A percentile compares a stretch with the other conserved stretches of the same genome.
Evolutionary conservation across 2,797 vertebrate genomes (phyloP).

Genomic region (Gymnocypris eckloni): DNA sequence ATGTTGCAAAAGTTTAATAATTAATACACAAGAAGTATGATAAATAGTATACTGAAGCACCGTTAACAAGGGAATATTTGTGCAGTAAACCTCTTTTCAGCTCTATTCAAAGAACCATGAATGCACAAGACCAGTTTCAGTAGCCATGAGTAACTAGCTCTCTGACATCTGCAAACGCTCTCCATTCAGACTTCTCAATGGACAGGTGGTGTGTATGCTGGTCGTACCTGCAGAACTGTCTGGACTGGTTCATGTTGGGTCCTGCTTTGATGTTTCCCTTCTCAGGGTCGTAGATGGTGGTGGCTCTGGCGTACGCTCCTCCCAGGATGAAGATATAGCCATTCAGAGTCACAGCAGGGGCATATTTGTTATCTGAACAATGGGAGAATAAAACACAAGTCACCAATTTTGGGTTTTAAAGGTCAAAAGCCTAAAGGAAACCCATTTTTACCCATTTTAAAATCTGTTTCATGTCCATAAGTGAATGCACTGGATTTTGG

Average conservation of each 20-base stretch:
- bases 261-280: conserved; percentile 99
- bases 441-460: background rate
- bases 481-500: background rate
- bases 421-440: background rate
- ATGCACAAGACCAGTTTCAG: background rate
- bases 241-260: conserved; percentile 99
- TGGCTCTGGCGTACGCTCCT: conserved; percentile 96
- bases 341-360: conserved; percentile 96
- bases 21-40: background rate
- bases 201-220: background rate
- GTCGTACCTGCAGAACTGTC: conserved; percentile 97
- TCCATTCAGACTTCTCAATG: background rate
- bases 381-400: background rate
- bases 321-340: conserved; percentile 99
- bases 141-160: background rate
- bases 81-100: conserved; percentile 3
- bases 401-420: background rate
- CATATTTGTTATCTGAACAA: conserved; percentile 95
- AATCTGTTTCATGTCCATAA: background rate
- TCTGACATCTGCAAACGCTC: background rate
- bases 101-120: background rate
- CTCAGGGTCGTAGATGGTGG: conserved; percentile 98
- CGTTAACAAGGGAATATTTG: background rate
- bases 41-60: background rate
- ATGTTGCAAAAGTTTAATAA: background rate